Conservation (phyloP, 1,140 invertebrate species). For the Pseudomyrmex gracilis region DNA sequence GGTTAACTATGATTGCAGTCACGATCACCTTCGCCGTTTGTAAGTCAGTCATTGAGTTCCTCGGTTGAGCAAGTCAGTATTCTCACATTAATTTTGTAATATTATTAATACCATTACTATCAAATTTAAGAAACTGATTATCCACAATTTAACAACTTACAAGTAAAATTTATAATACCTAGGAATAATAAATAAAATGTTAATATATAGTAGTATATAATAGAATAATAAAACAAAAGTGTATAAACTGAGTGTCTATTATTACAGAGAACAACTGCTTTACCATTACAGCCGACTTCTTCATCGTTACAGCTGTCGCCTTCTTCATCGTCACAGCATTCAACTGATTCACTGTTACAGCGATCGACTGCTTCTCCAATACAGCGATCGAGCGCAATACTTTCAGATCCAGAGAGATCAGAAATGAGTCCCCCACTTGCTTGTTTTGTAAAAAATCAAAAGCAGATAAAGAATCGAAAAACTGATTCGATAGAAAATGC, state of each 20-base stretch:
- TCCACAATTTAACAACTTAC: neutral
- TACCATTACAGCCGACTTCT: neutral
- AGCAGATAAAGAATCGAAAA: neutral
- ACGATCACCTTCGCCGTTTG: too few species aligned
- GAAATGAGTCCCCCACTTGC: neutral
- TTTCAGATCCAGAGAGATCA: neutral
- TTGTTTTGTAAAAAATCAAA: neutral
- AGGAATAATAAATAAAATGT: neutral
- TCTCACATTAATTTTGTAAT: too few species aligned
- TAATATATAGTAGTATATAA: neutral
- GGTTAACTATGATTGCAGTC: too few species aligned
- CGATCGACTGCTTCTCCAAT: neutral
- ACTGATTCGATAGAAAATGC: neutral
- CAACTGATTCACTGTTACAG: neutral
- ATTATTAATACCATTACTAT: too few species aligned
- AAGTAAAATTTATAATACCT: neutral
- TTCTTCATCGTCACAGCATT: neutral
- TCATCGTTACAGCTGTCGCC: neutral
- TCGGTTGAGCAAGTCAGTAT: too few species aligned
- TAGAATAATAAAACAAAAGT: neutral
- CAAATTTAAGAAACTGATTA: neutral
- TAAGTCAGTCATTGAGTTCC: too few species aligned
- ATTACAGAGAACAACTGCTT: neutral
- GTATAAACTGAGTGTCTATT: slow-evolving; percentile 13
- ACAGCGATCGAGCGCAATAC: neutral